Evolutionary conservation across 2,797 vertebrate genomes (phyloP), one percentile per base, ranked within the genome.

Genomic region (Hydrolagus colliei): DNA sequence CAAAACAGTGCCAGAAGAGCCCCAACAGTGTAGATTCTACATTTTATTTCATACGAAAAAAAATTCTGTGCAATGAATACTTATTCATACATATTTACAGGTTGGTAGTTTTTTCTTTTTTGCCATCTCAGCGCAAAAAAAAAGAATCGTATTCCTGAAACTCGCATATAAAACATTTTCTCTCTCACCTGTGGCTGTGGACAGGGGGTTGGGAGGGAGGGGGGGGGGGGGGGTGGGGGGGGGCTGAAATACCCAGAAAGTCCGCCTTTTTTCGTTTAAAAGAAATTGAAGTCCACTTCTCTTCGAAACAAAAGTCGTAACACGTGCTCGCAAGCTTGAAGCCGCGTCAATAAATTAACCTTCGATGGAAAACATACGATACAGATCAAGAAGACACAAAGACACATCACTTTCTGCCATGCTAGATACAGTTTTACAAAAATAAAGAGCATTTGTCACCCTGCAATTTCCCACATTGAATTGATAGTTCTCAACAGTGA

Each of bases 41-140:
- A 91, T 95, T 95, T 94, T 95, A 95, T 93, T 89, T 92, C 92
- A 92, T 95, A 95, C 93, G 93, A 92, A 94, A 94, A 92, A 52
- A 92, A 92, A 90, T 93, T 94, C 93, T 94, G 92, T 94, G 93
- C 93, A 93, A 95, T 94, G 93, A 94, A 94, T 91, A 94, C 92
- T 93, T 90, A 92, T 92, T 93, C 91, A 1, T 94, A 94, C 93
- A 94, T 94, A 94, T 94, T 93, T 95, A 95, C 94, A 95, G 27
- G 27, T 27, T 27, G 27, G 27, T 27, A 27, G 61, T 59, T 89
- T 87, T 86, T 86, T 88, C 91, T 88, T 86, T 89, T 87, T 89
- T 90, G 80, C 90, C 89, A 90, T 90, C 88, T 92, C 91, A 93
- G 91, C 90, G 27, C 27, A 27, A 27, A 27, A 27, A 52, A 52